Conservation (phyloP, 2,113 vertebrate genomes). For the Cyphomyrus discorhynchus region DNA sequence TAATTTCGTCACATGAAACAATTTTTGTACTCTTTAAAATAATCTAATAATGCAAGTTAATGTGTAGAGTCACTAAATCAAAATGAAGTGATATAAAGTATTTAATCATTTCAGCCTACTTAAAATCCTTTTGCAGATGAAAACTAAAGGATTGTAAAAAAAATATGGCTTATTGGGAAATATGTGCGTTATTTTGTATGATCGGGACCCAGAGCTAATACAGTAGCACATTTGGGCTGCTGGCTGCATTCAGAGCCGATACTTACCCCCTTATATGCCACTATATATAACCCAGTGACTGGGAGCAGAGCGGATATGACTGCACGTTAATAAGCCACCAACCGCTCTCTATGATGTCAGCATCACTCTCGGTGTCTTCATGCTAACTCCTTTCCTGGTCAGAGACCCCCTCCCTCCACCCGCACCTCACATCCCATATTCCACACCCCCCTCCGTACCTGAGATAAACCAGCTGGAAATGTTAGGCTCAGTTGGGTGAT, state of each 20-base stretch:
- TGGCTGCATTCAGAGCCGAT: neutral
- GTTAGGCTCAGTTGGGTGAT: constrained; percentile 11
- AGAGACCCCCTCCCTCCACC: constrained; percentile 14
- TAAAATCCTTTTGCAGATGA: neutral
- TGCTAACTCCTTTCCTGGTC: constrained; percentile 22
- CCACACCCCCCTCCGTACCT: neutral
- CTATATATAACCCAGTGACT: neutral
- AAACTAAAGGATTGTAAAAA: neutral
- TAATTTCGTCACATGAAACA: neutral
- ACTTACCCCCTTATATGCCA: neutral
- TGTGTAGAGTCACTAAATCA: neutral
- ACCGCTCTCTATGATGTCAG: constrained; percentile 33
- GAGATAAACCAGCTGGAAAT: neutral
- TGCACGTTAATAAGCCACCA: constrained; percentile 20
- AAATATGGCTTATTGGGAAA: neutral
- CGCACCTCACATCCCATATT: neutral
- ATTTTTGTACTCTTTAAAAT: neutral
- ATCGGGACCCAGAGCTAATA: neutral
- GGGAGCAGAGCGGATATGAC: constrained; percentile 20
- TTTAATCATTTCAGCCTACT: neutral
- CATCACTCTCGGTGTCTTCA: constrained; percentile 16
- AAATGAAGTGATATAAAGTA: neutral
- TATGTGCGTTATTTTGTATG: neutral
- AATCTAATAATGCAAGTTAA: neutral
- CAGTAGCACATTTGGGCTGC: neutral